A percentile compares a stretch with the other conserved stretches of the same genome.
Conservation (phyloP, 2,113 vertebrate genomes). For the Tachysurus vachellii region DNA sequence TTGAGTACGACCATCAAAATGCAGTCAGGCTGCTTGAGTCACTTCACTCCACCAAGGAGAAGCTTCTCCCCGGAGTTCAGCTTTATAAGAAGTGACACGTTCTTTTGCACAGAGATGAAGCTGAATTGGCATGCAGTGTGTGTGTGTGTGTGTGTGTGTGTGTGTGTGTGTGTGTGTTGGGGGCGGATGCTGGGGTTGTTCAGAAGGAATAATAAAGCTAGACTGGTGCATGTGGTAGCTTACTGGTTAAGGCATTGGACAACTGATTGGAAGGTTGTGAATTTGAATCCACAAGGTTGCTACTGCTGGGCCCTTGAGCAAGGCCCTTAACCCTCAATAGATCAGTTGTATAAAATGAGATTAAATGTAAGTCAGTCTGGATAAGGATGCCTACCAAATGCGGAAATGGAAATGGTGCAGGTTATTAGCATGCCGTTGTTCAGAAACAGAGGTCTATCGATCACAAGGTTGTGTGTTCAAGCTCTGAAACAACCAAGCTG, state of each 20-base stretch:
- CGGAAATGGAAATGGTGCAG: no score
- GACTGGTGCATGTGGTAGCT: no score
- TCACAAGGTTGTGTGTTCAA: not conserved
- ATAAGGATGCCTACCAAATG: no score
- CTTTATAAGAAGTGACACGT: constrained; percentile 59
- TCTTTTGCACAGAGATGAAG: constrained; percentile 58
- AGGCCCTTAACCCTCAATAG: no score
- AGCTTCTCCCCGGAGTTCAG: constrained; percentile 54
- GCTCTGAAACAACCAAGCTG: not conserved
- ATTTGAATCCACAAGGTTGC: no score
- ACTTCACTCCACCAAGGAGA: constrained; percentile 37
- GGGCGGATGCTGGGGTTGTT: not conserved
- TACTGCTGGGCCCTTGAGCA: no score
- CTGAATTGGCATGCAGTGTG: constrained; percentile 60
- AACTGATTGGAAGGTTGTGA: no score
- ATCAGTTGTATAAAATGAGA: no score
- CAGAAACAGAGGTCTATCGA: no score
- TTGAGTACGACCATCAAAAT: constrained; percentile 59
- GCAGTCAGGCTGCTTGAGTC: constrained; percentile 55
- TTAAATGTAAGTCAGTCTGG: no score
- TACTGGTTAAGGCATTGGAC: no score
- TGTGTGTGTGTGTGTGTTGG: no score
- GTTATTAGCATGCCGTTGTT: constrained; percentile 38
- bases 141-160: not conserved
- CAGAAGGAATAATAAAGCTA: constrained; percentile 3